Percentiles rank a stretch among this genome's conserved stretches.
These are phyloP conservation scores for Drosophila ustulata DNA, from an alignment of 2,888 invertebrate species.

Conservation along the genomic window DNA sequence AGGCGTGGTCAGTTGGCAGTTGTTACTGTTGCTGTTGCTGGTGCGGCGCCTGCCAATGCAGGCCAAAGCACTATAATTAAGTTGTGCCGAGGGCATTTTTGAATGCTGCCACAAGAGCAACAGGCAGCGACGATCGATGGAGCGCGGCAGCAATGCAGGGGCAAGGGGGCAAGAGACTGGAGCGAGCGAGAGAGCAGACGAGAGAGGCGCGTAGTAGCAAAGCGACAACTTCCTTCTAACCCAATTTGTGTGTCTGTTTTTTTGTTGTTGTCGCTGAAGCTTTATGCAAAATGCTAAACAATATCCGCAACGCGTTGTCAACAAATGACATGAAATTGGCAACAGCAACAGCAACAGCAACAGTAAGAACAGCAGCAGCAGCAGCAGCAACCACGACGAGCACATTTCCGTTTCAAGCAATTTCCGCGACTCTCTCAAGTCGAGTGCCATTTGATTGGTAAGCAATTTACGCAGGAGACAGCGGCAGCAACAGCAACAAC, in stretches of 20 bases:
- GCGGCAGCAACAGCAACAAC: constrained; percentile 25
- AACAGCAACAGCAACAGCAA: constrained; percentile 62
- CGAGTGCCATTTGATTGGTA: constrained; percentile 73
- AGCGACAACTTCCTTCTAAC: constrained; percentile 76
- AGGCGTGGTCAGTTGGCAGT: constrained; percentile 72
- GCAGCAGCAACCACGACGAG: constrained; percentile 47
- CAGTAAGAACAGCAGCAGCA: constrained; percentile 24
- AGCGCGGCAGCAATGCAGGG: no score
- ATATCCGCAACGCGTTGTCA: constrained; percentile 77
- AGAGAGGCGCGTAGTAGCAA: constrained; percentile 17
- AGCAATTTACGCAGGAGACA: constrained; percentile 72
- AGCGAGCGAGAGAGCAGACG: neutral
- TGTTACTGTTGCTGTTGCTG: constrained; percentile 42
- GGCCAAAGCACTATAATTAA: constrained; percentile 84
- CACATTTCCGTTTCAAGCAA: constrained; percentile 81
- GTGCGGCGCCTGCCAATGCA: constrained; percentile 71
- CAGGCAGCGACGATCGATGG: constrained; percentile 10
- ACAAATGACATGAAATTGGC: constrained; percentile 79
- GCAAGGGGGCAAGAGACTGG: constrained; percentile 3
- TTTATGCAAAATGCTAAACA: constrained; percentile 77
- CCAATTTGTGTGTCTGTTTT: constrained; percentile 46
- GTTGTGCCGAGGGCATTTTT: constrained; percentile 81
- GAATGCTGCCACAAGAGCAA: constrained; percentile 58
- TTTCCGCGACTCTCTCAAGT: constrained; percentile 68
- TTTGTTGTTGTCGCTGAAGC: constrained; percentile 27